Conservation (phyloP, 1,140 invertebrate genomes). For the Lepidurus couesii region DNA sequence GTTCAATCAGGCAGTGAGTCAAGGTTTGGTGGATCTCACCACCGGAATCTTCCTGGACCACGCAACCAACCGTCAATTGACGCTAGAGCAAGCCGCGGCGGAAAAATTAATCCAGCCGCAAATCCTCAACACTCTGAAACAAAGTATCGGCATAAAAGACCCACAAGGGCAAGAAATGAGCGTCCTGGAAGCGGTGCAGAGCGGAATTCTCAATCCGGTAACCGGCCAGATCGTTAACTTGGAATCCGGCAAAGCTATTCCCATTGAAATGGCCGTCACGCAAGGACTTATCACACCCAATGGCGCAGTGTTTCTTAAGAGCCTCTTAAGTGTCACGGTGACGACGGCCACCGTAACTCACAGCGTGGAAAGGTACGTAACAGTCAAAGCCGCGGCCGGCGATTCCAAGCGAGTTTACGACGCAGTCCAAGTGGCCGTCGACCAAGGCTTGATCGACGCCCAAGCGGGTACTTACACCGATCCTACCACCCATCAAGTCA, state of each 20-base stretch:
- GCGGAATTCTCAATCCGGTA: conserved; percentile 73
- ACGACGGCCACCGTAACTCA: conserved; percentile 77
- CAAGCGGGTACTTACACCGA: conserved; percentile 69
- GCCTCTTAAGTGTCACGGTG: conserved; percentile 73
- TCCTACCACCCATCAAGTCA: conserved; percentile 63
- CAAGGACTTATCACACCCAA: conserved; percentile 75
- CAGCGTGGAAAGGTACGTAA: conserved; percentile 70
- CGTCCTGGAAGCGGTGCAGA: conserved; percentile 77
- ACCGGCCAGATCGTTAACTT: conserved; percentile 78
- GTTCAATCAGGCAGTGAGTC: conserved; percentile 75
- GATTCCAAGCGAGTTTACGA: neutral
- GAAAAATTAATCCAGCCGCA: conserved; percentile 59
- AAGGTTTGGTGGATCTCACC: conserved; percentile 68
- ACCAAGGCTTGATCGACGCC: conserved; percentile 73
- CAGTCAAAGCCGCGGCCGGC: conserved; percentile 45
- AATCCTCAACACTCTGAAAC: conserved; percentile 75
- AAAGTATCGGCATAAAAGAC: conserved; percentile 69
- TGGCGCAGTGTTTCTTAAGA: conserved; percentile 74
- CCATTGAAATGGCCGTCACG: conserved; percentile 77
- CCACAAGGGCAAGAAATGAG: conserved; percentile 63
- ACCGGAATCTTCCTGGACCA: conserved; percentile 67
- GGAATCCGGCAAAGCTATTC: conserved; percentile 64
- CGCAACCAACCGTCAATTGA: conserved; percentile 64
- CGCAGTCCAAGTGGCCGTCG: conserved; percentile 49
- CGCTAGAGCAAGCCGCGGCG: conserved; percentile 53